Evolutionary conservation across 2,888 invertebrate genomes (phyloP).

Genomic region (Leucophora obtusa): DNA sequence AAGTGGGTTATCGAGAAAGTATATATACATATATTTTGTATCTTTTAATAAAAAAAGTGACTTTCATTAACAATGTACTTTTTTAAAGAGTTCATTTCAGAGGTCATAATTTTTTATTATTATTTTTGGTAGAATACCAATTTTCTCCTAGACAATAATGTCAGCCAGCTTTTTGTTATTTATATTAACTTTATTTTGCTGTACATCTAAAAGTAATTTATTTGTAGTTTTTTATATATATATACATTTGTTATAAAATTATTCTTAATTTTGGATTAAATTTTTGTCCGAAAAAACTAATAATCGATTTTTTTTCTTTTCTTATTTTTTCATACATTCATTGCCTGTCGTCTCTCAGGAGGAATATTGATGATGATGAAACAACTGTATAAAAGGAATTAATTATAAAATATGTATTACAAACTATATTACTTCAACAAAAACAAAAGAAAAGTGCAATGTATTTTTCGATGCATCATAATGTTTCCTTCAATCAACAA

Average conservation of each 20-base stretch:
- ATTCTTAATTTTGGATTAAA: neutral
- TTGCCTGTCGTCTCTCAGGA: constrained; percentile 68
- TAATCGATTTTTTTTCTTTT: constrained; percentile 48
- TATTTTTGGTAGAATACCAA: too few relatives aligned
- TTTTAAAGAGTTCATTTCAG: too few relatives aligned
- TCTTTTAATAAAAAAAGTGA: too few relatives aligned
- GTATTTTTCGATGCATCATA: constrained; percentile 4
- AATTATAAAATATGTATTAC: constrained; percentile 3
- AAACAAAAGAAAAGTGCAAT: constrained; percentile 4
- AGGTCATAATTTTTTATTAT: too few relatives aligned
- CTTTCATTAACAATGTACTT: too few relatives aligned
- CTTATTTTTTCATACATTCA: constrained; percentile 20
- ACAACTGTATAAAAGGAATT: constrained; percentile 76
- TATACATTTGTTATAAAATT: neutral
- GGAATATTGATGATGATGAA: constrained; percentile 79
- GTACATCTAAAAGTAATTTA: neutral
- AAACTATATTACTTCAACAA: constrained; percentile 1
- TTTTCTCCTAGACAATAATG: too few relatives aligned
- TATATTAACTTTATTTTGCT: neutral
- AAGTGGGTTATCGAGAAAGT: too few relatives aligned
- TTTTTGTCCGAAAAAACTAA: neutral
- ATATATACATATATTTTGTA: too few relatives aligned
- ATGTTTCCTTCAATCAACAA: constrained; percentile 26
- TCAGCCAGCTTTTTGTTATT: too few relatives aligned
- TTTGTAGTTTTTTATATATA: neutral